Evolutionary conservation across 2,797 vertebrate genomes (phyloP).

Genomic region (Astyanax mexicanus): DNA sequence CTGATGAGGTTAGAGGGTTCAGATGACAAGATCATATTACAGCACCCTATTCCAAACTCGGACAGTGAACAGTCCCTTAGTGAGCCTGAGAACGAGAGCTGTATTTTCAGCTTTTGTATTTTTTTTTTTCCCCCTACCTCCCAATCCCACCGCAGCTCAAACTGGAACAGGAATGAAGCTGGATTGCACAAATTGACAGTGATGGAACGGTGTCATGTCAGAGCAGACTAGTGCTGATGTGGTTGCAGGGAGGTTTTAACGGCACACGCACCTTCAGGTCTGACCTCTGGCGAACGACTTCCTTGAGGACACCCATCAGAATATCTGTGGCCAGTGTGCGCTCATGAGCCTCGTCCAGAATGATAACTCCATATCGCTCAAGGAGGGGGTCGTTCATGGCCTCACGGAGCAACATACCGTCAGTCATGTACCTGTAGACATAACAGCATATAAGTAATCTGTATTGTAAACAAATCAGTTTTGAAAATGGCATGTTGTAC

Average conservation of each 20-base stretch:
- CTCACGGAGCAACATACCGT: conserved; percentile 95
- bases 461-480: too few relatives aligned
- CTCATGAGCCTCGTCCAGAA: conserved; percentile 96
- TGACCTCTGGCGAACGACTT: conserved; percentile 91
- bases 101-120: not conserved
- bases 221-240: not conserved
- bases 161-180: not conserved
- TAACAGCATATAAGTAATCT: too few relatives aligned
- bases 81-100: conserved; percentile 11
- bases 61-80: conserved; percentile 7
- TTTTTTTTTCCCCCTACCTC: not conserved
- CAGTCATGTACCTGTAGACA: conserved; percentile 90
- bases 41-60: not conserved
- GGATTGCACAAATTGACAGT: conserved; percentile 5
- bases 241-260: not conserved
- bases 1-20: conserved; percentile 28
- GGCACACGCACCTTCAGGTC: conserved; percentile 89
- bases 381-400: conserved; percentile 98
- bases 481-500: too few relatives aligned
- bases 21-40: conserved; percentile 36
- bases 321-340: conserved; percentile 96
- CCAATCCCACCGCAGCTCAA: conserved; percentile 5
- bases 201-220: not conserved
- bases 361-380: conserved; percentile 94
- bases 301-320: conserved; percentile 96